These are phyloP conservation scores for Erebia aethiops DNA, from an alignment of 2,888 invertebrate species.

Conservation along the genomic window DNA sequence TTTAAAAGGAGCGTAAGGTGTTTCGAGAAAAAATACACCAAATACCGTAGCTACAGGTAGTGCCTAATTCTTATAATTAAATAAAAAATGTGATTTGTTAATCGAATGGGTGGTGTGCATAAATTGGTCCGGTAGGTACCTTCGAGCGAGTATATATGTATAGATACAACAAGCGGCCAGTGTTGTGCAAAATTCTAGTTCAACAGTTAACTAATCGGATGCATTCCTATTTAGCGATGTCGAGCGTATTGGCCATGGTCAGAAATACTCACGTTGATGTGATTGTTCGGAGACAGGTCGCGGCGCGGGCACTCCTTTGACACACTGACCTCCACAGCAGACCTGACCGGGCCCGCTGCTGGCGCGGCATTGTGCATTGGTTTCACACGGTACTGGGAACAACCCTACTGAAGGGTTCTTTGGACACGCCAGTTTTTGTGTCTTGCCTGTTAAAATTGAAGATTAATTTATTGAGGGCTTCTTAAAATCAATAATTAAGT, in stretches of 20 bases:
- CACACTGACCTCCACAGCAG: constrained; percentile 82
- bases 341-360: constrained; percentile 73
- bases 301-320: constrained; percentile 84
- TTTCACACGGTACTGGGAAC: constrained; percentile 76
- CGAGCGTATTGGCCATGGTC: background rate
- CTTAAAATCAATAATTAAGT: no score
- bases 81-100: no score
- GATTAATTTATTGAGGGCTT: background rate
- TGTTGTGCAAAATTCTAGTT: no score
- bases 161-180: no score
- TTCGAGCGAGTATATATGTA: no score
- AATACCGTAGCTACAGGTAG: no score
- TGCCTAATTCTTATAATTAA: no score
- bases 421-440: constrained; percentile 72
- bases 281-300: constrained; percentile 65
- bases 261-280: constrained; percentile 65
- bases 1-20: no score
- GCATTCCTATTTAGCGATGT: background rate
- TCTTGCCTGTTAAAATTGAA: constrained; percentile 59
- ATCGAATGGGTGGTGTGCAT: no score
- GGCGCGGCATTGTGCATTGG: constrained; percentile 71
- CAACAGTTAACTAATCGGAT: background rate
- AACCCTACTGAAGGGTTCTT: constrained; percentile 65
- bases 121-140: no score
- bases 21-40: no score